These are phyloP conservation scores for Boulengeromyrus knoepffleri DNA, from an alignment of 2,113 vertebrate genomes.

Conservation along the genomic window DNA sequence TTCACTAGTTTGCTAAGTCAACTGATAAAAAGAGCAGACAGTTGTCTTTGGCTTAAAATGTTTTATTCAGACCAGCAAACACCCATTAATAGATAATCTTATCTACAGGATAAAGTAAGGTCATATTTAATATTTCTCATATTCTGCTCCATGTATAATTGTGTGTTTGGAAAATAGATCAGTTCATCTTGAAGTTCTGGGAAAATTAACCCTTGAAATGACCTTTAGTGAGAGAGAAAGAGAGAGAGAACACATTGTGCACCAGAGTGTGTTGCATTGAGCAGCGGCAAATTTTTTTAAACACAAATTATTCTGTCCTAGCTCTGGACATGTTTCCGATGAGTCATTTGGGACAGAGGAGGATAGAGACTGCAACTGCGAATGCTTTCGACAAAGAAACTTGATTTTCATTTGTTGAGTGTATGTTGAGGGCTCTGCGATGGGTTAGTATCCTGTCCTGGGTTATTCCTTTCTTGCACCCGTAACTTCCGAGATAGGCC, in stretches of 20 bases:
- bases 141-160: constrained; percentile 21
- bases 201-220: constrained; percentile 21
- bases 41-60: neutral
- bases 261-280: neutral
- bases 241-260: neutral
- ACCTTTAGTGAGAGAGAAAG: neutral
- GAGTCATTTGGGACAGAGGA: constrained; percentile 10
- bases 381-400: neutral
- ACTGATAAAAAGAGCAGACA: neutral
- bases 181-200: constrained; percentile 16
- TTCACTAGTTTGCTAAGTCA: neutral
- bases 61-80: constrained; percentile 13
- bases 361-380: neutral
- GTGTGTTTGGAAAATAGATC: constrained; percentile 21
- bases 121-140: constrained; percentile 18
- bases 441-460: neutral
- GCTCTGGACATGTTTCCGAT: neutral
- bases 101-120: constrained; percentile 25
- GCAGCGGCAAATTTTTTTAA: neutral
- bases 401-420: neutral
- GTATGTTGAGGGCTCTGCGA: neutral
- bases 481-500: neutral
- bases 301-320: constrained; percentile 18
- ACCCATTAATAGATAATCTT: constrained; percentile 22
- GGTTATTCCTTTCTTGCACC: neutral